Evolutionary conservation across 2,888 invertebrate genomes (phyloP).

Genomic region (Lapara coniferarum): DNA sequence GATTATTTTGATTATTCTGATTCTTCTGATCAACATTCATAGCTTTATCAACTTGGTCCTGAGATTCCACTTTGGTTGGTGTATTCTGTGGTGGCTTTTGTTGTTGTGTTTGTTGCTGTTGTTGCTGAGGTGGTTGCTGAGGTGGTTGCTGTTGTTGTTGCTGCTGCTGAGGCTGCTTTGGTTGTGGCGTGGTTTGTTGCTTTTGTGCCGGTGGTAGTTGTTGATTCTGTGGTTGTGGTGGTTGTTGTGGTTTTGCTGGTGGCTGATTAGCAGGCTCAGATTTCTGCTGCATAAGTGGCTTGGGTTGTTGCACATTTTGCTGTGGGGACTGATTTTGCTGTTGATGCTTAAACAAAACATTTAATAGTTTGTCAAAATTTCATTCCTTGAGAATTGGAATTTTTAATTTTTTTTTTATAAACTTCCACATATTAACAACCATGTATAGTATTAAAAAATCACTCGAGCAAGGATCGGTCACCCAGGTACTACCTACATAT

Average conservation of each 20-base stretch:
- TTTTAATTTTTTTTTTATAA: no score
- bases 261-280: slow-evolving; percentile 31
- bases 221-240: slow-evolving; percentile 36
- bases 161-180: slow-evolving; percentile 37
- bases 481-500: no score
- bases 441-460: no score
- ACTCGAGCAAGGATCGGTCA: no score
- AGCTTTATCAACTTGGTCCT: slow-evolving; percentile 65
- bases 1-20: slow-evolving; percentile 42
- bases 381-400: not conserved
- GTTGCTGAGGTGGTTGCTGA: slow-evolving; percentile 43
- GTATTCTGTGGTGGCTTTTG: slow-evolving; percentile 46
- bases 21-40: slow-evolving; percentile 54
- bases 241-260: slow-evolving; percentile 39
- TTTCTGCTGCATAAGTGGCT: slow-evolving; percentile 38
- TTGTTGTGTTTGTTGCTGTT: slow-evolving; percentile 37
- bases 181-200: slow-evolving; percentile 39
- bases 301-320: slow-evolving; percentile 35
- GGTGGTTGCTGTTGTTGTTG: slow-evolving; percentile 42
- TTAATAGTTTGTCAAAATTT: not conserved
- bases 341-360: slow-evolving; percentile 30
- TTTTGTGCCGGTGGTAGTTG: slow-evolving; percentile 38
- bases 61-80: slow-evolving; percentile 49
- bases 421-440: no score
- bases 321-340: slow-evolving; percentile 42